A percentile compares a stretch with the other conserved stretches of the same genome.
Conservation (phyloP, 2,888 invertebrate genomes). For the Sarcophaga rosellei region DNA sequence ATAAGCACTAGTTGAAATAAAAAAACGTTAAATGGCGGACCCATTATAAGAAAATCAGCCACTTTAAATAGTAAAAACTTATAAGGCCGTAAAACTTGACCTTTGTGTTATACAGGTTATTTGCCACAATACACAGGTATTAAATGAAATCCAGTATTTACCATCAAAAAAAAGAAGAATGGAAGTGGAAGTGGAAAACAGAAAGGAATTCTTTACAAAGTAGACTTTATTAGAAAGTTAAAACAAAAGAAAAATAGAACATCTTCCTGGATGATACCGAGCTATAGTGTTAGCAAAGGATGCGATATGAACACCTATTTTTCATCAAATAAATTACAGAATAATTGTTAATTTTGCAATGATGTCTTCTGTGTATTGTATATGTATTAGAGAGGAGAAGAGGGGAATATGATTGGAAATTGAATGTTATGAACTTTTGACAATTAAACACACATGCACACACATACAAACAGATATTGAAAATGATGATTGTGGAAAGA, state of each 20-base stretch:
- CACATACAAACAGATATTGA: too few species aligned
- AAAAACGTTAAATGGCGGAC: too few species aligned
- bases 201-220: slow-evolving; percentile 21
- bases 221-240: slow-evolving; percentile 39
- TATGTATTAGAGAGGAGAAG: too few species aligned
- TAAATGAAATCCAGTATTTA: slow-evolving; percentile 50
- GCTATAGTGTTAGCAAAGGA: background rate
- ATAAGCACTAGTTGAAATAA: too few species aligned
- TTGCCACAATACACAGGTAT: background rate
- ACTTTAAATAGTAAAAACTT: too few species aligned
- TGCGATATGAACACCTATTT: slow-evolving; percentile 1
- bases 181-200: too few species aligned
- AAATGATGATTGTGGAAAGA: too few species aligned
- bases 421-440: too few species aligned
- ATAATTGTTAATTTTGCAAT: slow-evolving; percentile 4
- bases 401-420: too few species aligned
- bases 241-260: background rate
- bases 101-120: background rate
- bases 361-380: too few species aligned
- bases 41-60: too few species aligned
- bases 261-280: background rate
- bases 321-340: background rate
- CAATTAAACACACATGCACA: too few species aligned
- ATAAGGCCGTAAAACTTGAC: background rate
- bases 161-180: background rate